Base-by-base conservation (phyloP, 2,888 invertebrate genomes). In the Brachyptera putata region DNA sequence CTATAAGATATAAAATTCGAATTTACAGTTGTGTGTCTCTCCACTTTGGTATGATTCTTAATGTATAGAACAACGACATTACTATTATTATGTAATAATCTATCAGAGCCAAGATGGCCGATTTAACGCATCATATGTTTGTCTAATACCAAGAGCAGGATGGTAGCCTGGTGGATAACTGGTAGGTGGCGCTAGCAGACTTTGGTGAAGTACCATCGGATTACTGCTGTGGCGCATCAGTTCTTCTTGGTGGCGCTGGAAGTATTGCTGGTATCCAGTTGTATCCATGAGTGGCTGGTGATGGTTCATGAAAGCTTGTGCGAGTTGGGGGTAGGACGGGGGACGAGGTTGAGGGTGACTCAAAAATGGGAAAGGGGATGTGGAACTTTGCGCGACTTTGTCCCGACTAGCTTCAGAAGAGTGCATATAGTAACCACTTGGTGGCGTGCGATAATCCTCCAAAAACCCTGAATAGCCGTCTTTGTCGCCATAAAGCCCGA, bases 61-160 rank as follows among this genome's bases (percentile, higher is more conserved):
- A n/a, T n/a, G n/a, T n/a, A n/a, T n/a, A n/a, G n/a, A n/a, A n/a
- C n/a, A n/a, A n/a, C n/a, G n/a, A n/a, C n/a, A n/a, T n/a, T n/a
- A n/a, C n/a, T n/a, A n/a, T n/a, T n/a, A n/a, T n/a, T 30, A 30
- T 30, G 30, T 5, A 7, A 30, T 7, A 30, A n/a, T 39, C 50
- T 55, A 60, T 63, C 63, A 63, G 34, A 63, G 83, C 87, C 87
- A 87, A 58, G 86, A 79, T 60, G 85, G 84, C 68, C 84, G 72
- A 67, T 82, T 85, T 68, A 87, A 84, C 56, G 83, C 72, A 70
- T 87, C 87, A 68, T 85, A 87, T n/a, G 85, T 84, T 72, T 86
- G 87, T 36, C 87, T 79, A 71, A 85, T 86, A 63, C 85, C 82
- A 59, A 87, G 77, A 21, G 80, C 73, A 22, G 77, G 83, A 69